phyloP scores from a whole-genome alignment of 2,797 vertebrate species.

The Vultur gryphus region DNA sequence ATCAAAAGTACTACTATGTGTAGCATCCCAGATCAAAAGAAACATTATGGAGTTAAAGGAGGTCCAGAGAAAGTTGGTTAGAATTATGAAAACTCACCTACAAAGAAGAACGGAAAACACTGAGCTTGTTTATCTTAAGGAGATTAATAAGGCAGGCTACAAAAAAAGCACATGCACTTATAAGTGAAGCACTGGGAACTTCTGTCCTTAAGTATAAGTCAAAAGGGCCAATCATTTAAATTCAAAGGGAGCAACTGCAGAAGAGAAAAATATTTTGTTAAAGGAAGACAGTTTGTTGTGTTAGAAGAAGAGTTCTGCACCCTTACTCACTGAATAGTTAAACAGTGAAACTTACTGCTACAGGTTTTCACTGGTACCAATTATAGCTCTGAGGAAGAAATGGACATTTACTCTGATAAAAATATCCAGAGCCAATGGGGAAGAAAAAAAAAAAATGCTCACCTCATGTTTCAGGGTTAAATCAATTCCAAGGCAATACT shows the following conservation, averaged over 20 bases:
- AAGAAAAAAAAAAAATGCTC: not conserved
- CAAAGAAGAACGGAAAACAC: not conserved
- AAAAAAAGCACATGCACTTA: not conserved
- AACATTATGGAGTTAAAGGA: not conserved
- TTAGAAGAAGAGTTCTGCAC: not conserved
- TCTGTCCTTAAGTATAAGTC: not conserved
- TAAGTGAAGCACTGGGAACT: not conserved
- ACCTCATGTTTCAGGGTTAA: not conserved
- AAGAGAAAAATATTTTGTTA: not conserved
- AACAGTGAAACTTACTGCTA: not conserved
- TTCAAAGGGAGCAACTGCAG: not conserved
- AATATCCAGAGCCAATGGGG: not conserved
- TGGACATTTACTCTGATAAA: not conserved
- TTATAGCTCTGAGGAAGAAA: not conserved
- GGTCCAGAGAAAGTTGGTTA: not conserved
- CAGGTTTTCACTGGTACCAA: not conserved
- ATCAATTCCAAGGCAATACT: not conserved
- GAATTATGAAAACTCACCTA: not conserved
- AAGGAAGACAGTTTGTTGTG: not conserved
- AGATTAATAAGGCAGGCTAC: not conserved
- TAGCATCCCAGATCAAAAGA: not conserved
- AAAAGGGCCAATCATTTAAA: not conserved
- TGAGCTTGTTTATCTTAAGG: not conserved
- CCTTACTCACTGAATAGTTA: not conserved
- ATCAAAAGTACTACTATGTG: not conserved